Conservation (phyloP, 2,797 vertebrate species). For the Leptodactylus fallax region DNA sequence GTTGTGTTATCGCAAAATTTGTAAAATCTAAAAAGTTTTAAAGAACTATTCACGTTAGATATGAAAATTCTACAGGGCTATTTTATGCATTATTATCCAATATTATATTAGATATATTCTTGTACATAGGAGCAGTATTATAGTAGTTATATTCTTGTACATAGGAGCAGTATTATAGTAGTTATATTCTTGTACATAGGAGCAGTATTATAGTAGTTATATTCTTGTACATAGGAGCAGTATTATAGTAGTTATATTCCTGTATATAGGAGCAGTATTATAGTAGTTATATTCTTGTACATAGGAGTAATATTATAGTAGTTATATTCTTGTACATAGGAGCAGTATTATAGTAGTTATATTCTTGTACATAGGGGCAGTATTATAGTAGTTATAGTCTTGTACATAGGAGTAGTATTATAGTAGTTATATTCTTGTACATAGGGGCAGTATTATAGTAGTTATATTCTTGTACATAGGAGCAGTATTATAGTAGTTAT, state of each 20-base stretch:
- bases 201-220: neutral
- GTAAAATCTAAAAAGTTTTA: too few species aligned
- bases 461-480: too few species aligned
- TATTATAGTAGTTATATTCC: neutral
- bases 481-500: too few species aligned
- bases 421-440: too few species aligned
- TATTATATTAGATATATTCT: neutral
- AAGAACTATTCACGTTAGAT: too few species aligned
- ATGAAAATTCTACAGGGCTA: too few species aligned
- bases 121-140: neutral
- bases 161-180: neutral
- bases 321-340: constrained; percentile 7
- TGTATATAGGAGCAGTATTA: constrained; percentile 10
- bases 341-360: neutral
- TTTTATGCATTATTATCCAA: neutral
- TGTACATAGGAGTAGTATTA: too few species aligned
- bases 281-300: constrained; percentile 12
- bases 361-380: neutral
- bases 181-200: constrained; percentile 5
- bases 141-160: neutral
- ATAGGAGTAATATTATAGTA: constrained; percentile 15
- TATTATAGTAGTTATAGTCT: too few species aligned
- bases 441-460: too few species aligned
- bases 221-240: neutral
- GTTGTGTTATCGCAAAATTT: too few species aligned